These are phyloP conservation scores for Drusus annulatus DNA, from an alignment of 1,140 invertebrate genomes.

Conservation along the genomic window DNA sequence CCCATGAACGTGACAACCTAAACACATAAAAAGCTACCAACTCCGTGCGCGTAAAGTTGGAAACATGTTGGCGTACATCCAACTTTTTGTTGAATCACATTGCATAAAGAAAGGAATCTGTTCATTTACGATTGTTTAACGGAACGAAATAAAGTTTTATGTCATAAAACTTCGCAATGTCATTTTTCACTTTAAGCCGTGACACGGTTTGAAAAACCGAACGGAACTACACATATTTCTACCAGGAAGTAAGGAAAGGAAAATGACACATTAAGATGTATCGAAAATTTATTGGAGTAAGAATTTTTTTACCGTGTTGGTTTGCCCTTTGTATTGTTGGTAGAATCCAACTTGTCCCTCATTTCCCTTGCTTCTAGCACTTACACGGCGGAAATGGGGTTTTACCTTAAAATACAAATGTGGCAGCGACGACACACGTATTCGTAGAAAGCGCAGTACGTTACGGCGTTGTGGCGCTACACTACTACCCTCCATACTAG, in stretches of 20 bases:
- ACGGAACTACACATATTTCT: no score
- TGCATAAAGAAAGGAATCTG: not conserved
- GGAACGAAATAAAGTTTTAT: not conserved
- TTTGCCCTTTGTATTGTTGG: not conserved
- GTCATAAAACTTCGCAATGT: no score
- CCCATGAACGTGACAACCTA: not conserved
- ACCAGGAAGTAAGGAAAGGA: no score
- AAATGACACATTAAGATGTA: no score
- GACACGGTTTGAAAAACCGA: no score
- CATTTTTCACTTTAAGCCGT: no score
- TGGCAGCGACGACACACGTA: slow-evolving; percentile 41
- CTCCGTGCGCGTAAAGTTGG: not conserved
- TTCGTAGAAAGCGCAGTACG: not conserved
- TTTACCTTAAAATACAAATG: slow-evolving; percentile 45
- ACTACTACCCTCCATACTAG: no score
- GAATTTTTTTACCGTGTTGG: no score
- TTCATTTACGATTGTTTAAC: slow-evolving; percentile 1
- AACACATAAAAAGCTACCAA: slow-evolving; percentile 4
- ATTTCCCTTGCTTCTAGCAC: slow-evolving; percentile 11
- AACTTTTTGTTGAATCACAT: not conserved
- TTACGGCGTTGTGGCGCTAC: no score
- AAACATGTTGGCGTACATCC: not conserved
- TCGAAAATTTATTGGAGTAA: no score
- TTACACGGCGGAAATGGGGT: slow-evolving; percentile 13
- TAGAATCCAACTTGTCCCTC: slow-evolving; percentile 9